phyloP scores from a whole-genome alignment of 2,888 invertebrate genomes.

The Portevinia maculata region DNA sequence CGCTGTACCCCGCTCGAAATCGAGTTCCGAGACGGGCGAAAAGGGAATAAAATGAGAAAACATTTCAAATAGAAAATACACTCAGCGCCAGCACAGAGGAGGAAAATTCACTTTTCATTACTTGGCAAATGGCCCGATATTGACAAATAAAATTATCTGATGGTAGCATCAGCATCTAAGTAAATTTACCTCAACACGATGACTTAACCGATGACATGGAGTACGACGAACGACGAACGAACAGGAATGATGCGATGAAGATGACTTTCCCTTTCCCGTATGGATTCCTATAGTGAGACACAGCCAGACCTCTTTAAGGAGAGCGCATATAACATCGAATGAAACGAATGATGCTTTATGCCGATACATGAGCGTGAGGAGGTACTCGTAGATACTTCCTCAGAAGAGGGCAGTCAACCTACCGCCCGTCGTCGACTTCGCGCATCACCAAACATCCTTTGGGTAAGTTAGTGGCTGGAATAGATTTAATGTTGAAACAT shows the following conservation, averaged over 20 bases:
- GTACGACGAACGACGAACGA: conserved; percentile 34
- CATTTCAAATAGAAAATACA: conserved; percentile 59
- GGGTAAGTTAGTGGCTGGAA: conserved; percentile 56
- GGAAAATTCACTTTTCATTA: conserved; percentile 74
- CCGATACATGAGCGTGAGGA: conserved; percentile 6
- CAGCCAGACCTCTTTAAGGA: conserved; percentile 62
- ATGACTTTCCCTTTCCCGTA: conserved; percentile 52
- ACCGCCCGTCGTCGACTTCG: neutral
- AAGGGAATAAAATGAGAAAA: conserved; percentile 3
- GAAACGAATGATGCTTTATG: conserved; percentile 43
- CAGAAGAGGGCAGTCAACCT: conserved; percentile 55
- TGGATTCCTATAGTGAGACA: conserved; percentile 42
- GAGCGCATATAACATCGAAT: conserved; percentile 20
- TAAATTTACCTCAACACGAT: conserved; percentile 73
- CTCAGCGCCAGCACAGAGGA: conserved; percentile 62
- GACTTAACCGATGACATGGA: conserved; percentile 38
- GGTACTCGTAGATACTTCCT: conserved; percentile 19
- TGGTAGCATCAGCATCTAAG: conserved; percentile 74
- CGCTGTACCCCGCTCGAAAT: conserved; percentile 29
- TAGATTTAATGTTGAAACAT: conserved; percentile 70
- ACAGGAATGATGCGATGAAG: conserved; percentile 21
- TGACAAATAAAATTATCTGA: conserved; percentile 75
- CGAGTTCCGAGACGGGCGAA: conserved; percentile 13
- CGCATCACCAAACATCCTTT: conserved; percentile 43
- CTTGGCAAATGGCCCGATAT: conserved; percentile 74